A percentile compares a stretch with the other conserved stretches of the same genome.
Evolutionary conservation across 2,888 invertebrate species (phyloP).

Genomic region (Cybosia mesomella): DNA sequence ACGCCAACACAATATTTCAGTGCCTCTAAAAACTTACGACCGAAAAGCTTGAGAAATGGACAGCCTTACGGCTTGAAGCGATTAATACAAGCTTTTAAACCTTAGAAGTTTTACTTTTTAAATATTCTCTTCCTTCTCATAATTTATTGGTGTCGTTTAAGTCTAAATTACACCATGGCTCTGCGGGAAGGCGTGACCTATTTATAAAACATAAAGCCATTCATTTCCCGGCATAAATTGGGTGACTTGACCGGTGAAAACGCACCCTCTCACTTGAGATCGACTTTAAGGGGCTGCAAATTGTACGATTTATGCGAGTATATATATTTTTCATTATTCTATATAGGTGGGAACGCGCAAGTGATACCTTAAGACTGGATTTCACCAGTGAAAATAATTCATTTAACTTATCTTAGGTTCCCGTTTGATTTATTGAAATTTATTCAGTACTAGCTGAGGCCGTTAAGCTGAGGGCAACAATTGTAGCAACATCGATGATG

Average conservation of each 20-base stretch:
- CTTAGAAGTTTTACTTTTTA: neutral
- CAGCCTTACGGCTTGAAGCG: neutral
- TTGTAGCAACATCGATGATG: too few species aligned
- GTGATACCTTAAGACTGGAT: too few species aligned
- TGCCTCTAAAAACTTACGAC: neutral
- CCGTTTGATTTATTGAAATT: too few species aligned
- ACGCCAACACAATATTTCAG: neutral
- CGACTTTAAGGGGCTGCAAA: too few species aligned
- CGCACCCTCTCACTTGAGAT: too few species aligned
- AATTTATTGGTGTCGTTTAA: neutral
- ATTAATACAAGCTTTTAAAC: neutral
- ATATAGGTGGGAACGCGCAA: too few species aligned
- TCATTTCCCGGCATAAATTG: neutral
- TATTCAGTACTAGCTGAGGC: too few species aligned
- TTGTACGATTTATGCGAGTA: too few species aligned
- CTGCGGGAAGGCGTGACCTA: neutral
- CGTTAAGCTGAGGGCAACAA: too few species aligned
- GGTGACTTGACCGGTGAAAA: neutral
- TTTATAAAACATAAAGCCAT: neutral
- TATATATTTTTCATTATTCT: too few species aligned
- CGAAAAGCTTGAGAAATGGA: neutral
- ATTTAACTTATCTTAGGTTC: too few species aligned
- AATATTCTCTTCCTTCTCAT: neutral
- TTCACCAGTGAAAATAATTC: too few species aligned
- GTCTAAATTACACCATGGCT: neutral